Percentiles rank a stretch among this genome's conserved stretches.
phyloP scores from a whole-genome alignment of 2,888 invertebrate genomes.

The Heliconius charithonia region DNA sequence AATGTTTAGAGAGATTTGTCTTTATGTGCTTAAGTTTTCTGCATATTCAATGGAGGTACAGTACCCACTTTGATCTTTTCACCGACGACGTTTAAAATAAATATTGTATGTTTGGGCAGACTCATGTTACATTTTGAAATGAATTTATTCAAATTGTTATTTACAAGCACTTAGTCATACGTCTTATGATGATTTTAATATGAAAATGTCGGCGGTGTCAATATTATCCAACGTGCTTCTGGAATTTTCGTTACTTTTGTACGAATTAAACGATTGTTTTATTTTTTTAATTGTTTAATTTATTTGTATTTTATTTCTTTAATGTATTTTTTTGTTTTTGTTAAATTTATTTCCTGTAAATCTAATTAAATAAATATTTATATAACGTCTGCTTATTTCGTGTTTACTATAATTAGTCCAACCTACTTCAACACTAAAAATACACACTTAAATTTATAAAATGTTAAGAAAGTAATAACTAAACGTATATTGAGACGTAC shows the following conservation, averaged over 20 bases:
- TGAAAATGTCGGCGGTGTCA: background rate
- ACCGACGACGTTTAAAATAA: slow-evolving; percentile 10
- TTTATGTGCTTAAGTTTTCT: slow-evolving; percentile 15
- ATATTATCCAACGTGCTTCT: no score
- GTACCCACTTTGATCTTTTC: slow-evolving; percentile 16
- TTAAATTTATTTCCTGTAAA: no score
- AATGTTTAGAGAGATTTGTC: slow-evolving; percentile 36
- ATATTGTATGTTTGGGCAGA: background rate
- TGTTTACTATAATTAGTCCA: no score
- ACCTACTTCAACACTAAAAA: background rate
- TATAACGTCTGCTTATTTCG: no score
- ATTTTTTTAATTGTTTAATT: background rate
- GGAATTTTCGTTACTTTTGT: background rate
- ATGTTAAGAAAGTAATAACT: background rate
- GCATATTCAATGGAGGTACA: slow-evolving; percentile 3
- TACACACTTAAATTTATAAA: background rate
- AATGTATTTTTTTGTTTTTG: no score
- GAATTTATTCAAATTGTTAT: slow-evolving; percentile 11
- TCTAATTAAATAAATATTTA: no score
- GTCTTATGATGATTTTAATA: background rate
- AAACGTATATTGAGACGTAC: background rate
- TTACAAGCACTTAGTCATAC: slow-evolving; percentile 1
- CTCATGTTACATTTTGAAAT: slow-evolving; percentile 2
- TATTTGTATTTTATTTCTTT: background rate
- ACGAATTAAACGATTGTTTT: background rate